Percentiles rank a stretch among this genome's conserved stretches.
Evolutionary conservation across 2,888 invertebrate species (phyloP).

Genomic region (Ramazzottius varieornatus): DNA sequence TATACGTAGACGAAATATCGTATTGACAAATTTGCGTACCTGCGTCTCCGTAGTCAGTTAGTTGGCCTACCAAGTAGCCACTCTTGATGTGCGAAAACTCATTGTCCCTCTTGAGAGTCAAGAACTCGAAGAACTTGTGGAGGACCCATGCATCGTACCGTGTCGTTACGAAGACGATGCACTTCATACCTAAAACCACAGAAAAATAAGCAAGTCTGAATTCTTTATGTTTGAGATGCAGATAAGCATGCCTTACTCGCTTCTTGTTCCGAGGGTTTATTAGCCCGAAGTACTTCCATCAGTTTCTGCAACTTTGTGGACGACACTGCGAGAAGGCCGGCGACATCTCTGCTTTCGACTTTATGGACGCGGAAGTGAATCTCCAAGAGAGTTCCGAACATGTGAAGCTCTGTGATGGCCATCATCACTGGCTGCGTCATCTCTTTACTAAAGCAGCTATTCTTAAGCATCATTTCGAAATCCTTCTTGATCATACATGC

Average conservation of each 20-base stretch:
- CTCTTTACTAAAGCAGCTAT: not conserved
- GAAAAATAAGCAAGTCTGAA: not conserved
- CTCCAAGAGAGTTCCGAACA: not conserved
- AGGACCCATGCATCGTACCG: not conserved
- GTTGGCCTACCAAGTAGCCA: not conserved
- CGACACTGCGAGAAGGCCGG: not conserved
- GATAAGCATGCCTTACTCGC: not conserved
- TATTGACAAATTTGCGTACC: not conserved
- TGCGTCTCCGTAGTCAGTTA: not conserved
- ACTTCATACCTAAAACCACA: not conserved
- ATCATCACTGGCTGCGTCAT: not conserved
- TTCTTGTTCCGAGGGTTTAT: not conserved
- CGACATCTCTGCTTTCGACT: not conserved
- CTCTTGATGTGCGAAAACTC: not conserved
- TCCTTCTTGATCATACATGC: conserved; percentile 1
- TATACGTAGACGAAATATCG: not conserved
- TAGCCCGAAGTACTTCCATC: not conserved
- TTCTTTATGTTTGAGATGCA: not conserved
- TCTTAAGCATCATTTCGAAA: not conserved
- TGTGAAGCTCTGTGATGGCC: not conserved
- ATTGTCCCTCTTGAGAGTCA: not conserved
- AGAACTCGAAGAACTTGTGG: not conserved
- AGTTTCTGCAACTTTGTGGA: not conserved
- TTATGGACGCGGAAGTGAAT: not conserved
- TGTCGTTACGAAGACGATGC: not conserved